These are phyloP conservation scores for Acropora tenuis DNA, from an alignment of 64 coral and sea anemone genomes.

Conservation along the genomic window DNA sequence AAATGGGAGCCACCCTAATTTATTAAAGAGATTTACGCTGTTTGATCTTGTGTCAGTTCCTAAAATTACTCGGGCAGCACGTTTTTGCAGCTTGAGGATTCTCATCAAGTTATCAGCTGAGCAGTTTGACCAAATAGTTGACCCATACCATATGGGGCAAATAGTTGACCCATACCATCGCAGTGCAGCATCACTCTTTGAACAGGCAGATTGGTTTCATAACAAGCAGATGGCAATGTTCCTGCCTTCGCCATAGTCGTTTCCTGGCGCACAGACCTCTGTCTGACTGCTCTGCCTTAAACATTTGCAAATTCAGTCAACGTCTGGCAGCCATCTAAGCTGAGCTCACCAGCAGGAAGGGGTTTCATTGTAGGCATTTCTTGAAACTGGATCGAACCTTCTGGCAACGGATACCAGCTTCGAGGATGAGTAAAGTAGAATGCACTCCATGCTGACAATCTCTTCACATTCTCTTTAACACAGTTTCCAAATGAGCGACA, in stretches of 20 bases:
- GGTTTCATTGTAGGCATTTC: slow-evolving; percentile 14
- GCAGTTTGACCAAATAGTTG: too few species aligned
- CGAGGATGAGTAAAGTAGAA: slow-evolving; percentile 45
- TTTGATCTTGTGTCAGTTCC: too few species aligned
- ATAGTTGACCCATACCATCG: too few species aligned
- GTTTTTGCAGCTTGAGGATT: too few species aligned
- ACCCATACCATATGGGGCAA: too few species aligned
- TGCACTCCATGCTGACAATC: slow-evolving; percentile 33
- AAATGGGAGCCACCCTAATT: too few species aligned
- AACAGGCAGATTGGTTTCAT: slow-evolving; percentile 36
- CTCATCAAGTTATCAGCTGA: too few species aligned
- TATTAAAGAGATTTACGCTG: too few species aligned
- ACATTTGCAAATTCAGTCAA: slow-evolving; percentile 35
- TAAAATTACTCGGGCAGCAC: too few species aligned
- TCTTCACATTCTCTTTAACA: slow-evolving; percentile 58
- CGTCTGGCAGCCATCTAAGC: slow-evolving; percentile 27
- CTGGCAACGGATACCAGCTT: slow-evolving; percentile 65
- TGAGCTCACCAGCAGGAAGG: slow-evolving; percentile 4
- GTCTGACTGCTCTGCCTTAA: slow-evolving; percentile 54
- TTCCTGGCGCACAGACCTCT: slow-evolving; percentile 62
- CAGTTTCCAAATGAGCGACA: slow-evolving; percentile 62
- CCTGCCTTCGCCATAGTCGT: slow-evolving; percentile 47
- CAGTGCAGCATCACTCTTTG: slow-evolving; percentile 22
- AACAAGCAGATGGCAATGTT: slow-evolving; percentile 41
- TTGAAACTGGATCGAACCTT: slow-evolving; percentile 36